A percentile compares a stretch with the other conserved stretches of the same genome.
Evolutionary conservation across 2,888 invertebrate species (phyloP).

Genomic region (Phaedon cochleariae): DNA sequence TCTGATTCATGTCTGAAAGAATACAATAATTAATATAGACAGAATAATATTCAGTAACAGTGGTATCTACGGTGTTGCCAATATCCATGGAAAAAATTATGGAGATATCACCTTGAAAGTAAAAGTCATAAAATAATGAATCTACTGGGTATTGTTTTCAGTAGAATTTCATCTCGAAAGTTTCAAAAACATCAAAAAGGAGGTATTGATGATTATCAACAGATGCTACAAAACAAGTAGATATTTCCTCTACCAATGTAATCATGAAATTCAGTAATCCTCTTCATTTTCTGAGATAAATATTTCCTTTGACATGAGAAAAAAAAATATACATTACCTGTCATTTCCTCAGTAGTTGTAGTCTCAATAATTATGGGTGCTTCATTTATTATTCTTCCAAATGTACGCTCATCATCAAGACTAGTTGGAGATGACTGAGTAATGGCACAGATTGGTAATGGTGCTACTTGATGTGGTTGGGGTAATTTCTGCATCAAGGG

Average conservation of each 20-base stretch:
- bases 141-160: too few relatives aligned
- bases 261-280: neutral
- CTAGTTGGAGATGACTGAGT: slow-evolving; percentile 3
- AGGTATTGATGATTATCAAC: slow-evolving; percentile 1
- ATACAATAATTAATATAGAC: neutral
- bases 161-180: neutral
- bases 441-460: slow-evolving; percentile 4
- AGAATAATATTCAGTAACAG: too few relatives aligned
- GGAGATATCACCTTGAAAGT: too few relatives aligned
- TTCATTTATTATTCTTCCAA: slow-evolving; percentile 5
- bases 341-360: slow-evolving; percentile 8
- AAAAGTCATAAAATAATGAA: too few relatives aligned
- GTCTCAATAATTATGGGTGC: slow-evolving; percentile 9
- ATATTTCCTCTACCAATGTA: neutral
- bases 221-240: neutral
- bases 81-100: too few relatives aligned
- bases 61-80: too few relatives aligned
- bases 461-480: slow-evolving; percentile 12
- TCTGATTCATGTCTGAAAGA: neutral
- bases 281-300: neutral
- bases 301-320: neutral
- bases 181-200: neutral
- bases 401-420: slow-evolving; percentile 4
- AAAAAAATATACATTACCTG: slow-evolving; percentile 12
- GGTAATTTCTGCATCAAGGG: neutral